Conservation (phyloP, 2,113 vertebrate genomes). For the Triplophysa siluroides region DNA sequence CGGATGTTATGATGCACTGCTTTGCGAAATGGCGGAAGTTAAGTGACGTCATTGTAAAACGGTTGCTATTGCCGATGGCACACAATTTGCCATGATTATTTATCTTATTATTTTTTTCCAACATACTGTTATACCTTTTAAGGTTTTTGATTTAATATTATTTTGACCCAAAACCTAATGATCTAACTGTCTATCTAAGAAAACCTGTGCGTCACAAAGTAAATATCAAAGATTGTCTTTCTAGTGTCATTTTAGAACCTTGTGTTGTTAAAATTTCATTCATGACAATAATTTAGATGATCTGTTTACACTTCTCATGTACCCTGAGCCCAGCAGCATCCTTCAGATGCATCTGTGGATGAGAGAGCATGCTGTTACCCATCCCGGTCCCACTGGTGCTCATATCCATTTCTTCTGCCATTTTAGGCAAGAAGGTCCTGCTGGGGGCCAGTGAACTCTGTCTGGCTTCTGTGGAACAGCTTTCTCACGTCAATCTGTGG, state of each 20-base stretch:
- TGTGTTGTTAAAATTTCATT: no score
- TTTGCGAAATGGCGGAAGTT: no score
- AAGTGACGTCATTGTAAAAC: no score
- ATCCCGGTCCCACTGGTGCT: neutral
- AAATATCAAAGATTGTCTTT: no score
- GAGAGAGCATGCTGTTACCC: neutral
- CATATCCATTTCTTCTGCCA: neutral
- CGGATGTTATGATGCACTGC: no score
- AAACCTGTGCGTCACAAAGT: no score
- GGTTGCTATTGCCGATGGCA: no score
- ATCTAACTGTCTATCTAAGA: neutral
- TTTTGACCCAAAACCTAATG: no score
- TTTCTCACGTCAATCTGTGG: neutral
- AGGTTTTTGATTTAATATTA: neutral
- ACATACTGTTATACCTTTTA: neutral
- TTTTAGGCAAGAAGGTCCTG: neutral
- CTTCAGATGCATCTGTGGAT: neutral
- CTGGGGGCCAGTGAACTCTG: neutral
- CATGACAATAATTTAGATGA: neutral
- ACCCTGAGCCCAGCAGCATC: neutral
- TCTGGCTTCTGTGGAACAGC: neutral
- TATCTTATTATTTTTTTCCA: neutral
- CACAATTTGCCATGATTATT: neutral
- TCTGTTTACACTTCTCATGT: neutral
- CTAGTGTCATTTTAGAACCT: no score